Conservation (phyloP, 2,797 vertebrate genomes). For the Mus spretus region DNA sequence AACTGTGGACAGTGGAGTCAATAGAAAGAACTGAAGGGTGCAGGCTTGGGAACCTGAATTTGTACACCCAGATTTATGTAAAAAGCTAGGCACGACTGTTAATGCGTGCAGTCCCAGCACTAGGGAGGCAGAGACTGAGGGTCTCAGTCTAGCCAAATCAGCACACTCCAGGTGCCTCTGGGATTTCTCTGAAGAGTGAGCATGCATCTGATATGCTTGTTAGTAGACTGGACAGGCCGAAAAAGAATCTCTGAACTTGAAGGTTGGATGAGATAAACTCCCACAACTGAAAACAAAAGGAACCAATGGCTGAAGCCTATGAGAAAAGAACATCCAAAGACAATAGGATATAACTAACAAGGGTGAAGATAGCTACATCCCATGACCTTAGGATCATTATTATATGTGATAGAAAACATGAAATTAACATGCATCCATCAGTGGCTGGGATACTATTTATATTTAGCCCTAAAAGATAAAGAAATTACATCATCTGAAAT, state of each 20-base stretch:
- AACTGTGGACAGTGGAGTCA: no score
- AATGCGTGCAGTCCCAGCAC: not conserved
- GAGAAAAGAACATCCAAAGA: not conserved
- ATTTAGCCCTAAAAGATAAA: not conserved
- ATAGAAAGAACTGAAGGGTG: not conserved
- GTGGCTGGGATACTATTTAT: not conserved
- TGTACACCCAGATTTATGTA: not conserved
- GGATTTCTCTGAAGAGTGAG: conserved; percentile 37
- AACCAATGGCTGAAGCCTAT: not conserved
- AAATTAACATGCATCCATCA: not conserved
- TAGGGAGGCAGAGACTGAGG: not conserved
- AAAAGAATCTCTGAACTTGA: not conserved
- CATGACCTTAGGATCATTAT: not conserved
- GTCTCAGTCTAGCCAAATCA: not conserved
- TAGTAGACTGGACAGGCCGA: not conserved
- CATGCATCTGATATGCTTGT: no score
- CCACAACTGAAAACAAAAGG: not conserved
- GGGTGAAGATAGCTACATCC: not conserved
- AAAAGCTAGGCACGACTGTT: not conserved
- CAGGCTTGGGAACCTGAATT: not conserved
- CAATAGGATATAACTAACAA: not conserved
- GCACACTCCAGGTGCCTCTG: not conserved
- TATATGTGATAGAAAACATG: not conserved
- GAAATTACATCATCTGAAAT: not conserved
- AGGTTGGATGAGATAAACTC: not conserved